Base-by-base conservation (phyloP, 2,888 invertebrate genomes). In the Chouioia cunea region DNA sequence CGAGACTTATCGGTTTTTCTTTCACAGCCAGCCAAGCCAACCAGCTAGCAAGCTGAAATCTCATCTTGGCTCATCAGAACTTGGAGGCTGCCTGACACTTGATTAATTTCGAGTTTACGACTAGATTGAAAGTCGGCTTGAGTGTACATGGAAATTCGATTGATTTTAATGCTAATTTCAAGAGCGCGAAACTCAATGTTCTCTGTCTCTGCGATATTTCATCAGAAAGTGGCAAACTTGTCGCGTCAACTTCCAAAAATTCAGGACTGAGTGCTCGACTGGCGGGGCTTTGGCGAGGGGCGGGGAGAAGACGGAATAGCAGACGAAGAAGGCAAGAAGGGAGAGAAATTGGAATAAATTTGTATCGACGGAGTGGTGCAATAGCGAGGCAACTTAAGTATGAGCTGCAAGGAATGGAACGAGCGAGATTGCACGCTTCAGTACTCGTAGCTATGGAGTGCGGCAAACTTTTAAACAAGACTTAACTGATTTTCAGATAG, bases 401-500 rank as follows among this genome's bases (percentile, higher is more conserved):
- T n/a, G n/a, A n/a, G 3, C 27, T 27, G 27, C 27, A 3, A 27
- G 27, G 4, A 27, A 27, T 27, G 27, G 27, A 52, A 46, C 60
- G 56, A 71, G 66, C 65, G 70, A 66, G 63, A 71, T 63, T 60
- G 71, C 60, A 27, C 56, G 70, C 52, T 27, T 57, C 57, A 16
- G 36, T 47, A 46, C 71, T 47, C 63, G 54, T 16, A 8, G 23
- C n/a, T 18, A 47, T 16, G 53, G 71, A 68, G 75, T 73, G 74
- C 74, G 74, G 73, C 73, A 75, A 84, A 84, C 81, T 84, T 84
- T 85, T 80, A 81, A 84, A 80, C 84, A 82, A 82, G 82, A 81
- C 80, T 82, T 81, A 80, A 82, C 83, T 84, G 81, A 84, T 83
- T 84, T 83, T 81, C 81, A 77, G 81, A 81, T 82, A 83, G 83